These are phyloP conservation scores for Rhodinocichla rosea DNA, from an alignment of 2,113 vertebrate species.

Conservation along the genomic window DNA sequence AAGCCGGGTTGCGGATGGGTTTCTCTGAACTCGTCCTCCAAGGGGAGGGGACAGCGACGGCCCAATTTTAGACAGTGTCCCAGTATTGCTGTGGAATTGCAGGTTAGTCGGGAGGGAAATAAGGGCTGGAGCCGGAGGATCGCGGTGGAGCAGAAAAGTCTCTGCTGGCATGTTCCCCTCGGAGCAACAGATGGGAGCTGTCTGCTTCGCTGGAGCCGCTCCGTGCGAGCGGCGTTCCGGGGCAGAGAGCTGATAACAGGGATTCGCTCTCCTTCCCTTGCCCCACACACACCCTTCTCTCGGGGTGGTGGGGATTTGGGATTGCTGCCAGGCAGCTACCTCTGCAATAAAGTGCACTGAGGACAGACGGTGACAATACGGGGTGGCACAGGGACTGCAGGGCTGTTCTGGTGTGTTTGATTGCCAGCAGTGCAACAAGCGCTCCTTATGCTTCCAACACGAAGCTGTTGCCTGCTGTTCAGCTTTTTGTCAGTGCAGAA, in stretches of 20 bases:
- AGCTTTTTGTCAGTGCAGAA: background rate
- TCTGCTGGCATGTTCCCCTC: background rate
- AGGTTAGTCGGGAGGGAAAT: background rate
- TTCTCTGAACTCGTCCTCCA: background rate
- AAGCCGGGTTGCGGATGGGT: background rate
- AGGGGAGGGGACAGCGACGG: background rate
- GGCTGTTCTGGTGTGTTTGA: accelerated
- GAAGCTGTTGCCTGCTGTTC: background rate
- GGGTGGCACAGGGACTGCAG: background rate
- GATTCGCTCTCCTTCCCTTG: background rate
- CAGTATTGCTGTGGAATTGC: background rate
- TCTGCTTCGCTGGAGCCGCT: background rate
- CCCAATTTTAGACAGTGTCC: constrained; percentile 1
- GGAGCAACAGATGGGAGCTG: background rate
- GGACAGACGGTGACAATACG: background rate
- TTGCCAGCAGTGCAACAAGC: background rate
- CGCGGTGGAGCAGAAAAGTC: background rate
- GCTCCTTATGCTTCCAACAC: accelerated
- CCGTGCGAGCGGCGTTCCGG: background rate
- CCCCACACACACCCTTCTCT: background rate
- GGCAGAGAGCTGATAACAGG: background rate
- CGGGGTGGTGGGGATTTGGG: background rate
- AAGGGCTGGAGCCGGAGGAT: background rate
- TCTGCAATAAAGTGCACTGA: background rate
- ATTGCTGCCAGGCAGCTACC: background rate